These are phyloP conservation scores for Archegozetes longisetosus DNA, from an alignment of 1,140 invertebrate species.

Conservation along the genomic window DNA sequence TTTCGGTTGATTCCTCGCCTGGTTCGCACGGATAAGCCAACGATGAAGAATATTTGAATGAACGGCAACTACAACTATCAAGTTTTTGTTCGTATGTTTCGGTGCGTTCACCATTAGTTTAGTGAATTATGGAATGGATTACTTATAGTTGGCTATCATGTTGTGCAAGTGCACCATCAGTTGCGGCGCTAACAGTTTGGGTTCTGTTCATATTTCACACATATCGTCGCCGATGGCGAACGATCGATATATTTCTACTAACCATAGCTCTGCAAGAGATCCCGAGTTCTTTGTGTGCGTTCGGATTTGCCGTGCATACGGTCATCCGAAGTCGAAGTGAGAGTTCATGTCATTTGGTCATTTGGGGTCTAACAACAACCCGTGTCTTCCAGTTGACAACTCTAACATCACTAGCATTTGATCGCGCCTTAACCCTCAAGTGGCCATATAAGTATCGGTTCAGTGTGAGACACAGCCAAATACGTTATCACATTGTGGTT, in stretches of 20 bases:
- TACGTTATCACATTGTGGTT: conserved; percentile 38
- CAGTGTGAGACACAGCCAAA: conserved; percentile 34
- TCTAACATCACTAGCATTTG: conserved; percentile 35
- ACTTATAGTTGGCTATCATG: conserved; percentile 21
- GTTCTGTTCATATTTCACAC: conserved; percentile 31
- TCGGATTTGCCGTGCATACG: conserved; percentile 33
- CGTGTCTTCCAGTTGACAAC: conserved; percentile 38
- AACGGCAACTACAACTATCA: too few relatives aligned
- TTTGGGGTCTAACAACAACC: conserved; percentile 35
- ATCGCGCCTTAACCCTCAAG: conserved; percentile 32
- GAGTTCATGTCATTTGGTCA: conserved; percentile 29
- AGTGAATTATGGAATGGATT: conserved; percentile 16
- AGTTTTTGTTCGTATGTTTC: too few relatives aligned
- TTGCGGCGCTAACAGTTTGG: conserved; percentile 24
- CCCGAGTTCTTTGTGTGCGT: conserved; percentile 32
- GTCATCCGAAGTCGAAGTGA: conserved; percentile 30
- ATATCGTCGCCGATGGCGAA: conserved; percentile 34
- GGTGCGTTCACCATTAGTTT: too few relatives aligned
- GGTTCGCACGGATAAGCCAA: too few relatives aligned
- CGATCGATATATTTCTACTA: conserved; percentile 38
- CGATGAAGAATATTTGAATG: too few relatives aligned
- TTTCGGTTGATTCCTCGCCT: too few relatives aligned
- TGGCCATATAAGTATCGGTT: conserved; percentile 34
- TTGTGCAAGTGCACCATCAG: conserved; percentile 18
- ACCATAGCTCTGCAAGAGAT: conserved; percentile 34